These are phyloP conservation scores for Dendrophyllia cribrosa DNA, from an alignment of 64 coral and sea anemone genomes.

Conservation along the genomic window DNA sequence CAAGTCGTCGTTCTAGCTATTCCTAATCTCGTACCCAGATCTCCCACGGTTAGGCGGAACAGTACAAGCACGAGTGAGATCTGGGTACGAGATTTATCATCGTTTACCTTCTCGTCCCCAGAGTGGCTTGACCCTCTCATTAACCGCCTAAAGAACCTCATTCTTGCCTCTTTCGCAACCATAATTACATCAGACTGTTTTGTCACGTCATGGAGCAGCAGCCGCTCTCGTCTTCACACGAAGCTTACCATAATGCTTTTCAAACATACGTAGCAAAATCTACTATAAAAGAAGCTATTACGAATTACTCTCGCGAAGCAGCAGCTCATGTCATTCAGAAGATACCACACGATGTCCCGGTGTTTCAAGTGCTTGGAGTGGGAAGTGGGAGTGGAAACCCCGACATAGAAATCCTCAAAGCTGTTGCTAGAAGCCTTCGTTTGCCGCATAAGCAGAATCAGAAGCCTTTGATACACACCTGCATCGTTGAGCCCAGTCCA, in stretches of 20 bases:
- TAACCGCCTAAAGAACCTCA: too few species aligned
- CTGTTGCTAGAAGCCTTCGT: background rate
- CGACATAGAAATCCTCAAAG: slow-evolving; percentile 2
- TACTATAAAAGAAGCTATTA: background rate
- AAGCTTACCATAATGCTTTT: background rate
- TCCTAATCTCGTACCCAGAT: too few species aligned
- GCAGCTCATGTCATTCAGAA: background rate
- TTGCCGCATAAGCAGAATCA: too few species aligned
- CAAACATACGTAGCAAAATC: background rate
- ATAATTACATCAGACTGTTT: too few species aligned
- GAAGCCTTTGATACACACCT: background rate
- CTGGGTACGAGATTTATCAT: too few species aligned
- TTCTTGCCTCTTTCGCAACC: too few species aligned
- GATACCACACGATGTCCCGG: background rate
- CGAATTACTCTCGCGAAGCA: background rate
- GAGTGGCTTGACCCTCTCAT: too few species aligned
- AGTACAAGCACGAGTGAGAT: too few species aligned
- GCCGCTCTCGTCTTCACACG: background rate
- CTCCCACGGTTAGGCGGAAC: too few species aligned
- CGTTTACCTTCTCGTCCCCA: too few species aligned
- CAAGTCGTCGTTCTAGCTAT: too few species aligned
- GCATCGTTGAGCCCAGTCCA: background rate
- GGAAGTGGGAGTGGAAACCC: background rate
- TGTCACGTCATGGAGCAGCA: background rate
- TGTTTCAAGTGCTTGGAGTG: background rate